phyloP scores from a whole-genome alignment of 2,888 invertebrate genomes.

The Aphelenchoides bicaudatus region DNA sequence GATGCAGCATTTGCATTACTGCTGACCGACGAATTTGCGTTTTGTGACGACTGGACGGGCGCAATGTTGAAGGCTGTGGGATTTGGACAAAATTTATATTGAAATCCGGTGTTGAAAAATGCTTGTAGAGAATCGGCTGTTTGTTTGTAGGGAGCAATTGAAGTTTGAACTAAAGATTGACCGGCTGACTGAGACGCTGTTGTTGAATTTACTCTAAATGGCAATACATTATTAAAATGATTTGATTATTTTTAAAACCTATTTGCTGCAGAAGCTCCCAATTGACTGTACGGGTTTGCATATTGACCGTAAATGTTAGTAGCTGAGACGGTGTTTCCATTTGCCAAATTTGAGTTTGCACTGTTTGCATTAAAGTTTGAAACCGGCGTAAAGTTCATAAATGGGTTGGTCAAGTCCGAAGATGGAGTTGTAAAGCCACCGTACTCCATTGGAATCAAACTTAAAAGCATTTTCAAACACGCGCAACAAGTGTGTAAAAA shows the following conservation, averaged over 20 bases:
- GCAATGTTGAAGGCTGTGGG: slow-evolving; percentile 12
- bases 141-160: slow-evolving; percentile 18
- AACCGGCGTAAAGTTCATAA: background rate
- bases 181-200: background rate
- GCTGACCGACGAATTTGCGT: background rate
- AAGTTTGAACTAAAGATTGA: slow-evolving; percentile 4
- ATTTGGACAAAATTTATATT: slow-evolving; percentile 52
- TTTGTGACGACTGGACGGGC: background rate
- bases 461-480: too few relatives aligned
- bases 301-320: slow-evolving; percentile 6
- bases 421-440: slow-evolving; percentile 9
- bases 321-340: too few relatives aligned
- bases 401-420: slow-evolving; percentile 12
- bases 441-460: slow-evolving; percentile 11
- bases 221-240: background rate
- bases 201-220: background rate
- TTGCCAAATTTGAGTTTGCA: background rate
- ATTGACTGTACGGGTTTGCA: slow-evolving; percentile 10
- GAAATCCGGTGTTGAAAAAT: slow-evolving; percentile 56
- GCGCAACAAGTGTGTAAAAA: too few relatives aligned
- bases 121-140: slow-evolving; percentile 48
- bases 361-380: slow-evolving; percentile 5
- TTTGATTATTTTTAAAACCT: slow-evolving; percentile 1
- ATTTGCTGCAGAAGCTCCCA: background rate
- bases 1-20: background rate